phyloP scores from a whole-genome alignment of 2,113 vertebrate species.

The Regulus satrapa region DNA sequence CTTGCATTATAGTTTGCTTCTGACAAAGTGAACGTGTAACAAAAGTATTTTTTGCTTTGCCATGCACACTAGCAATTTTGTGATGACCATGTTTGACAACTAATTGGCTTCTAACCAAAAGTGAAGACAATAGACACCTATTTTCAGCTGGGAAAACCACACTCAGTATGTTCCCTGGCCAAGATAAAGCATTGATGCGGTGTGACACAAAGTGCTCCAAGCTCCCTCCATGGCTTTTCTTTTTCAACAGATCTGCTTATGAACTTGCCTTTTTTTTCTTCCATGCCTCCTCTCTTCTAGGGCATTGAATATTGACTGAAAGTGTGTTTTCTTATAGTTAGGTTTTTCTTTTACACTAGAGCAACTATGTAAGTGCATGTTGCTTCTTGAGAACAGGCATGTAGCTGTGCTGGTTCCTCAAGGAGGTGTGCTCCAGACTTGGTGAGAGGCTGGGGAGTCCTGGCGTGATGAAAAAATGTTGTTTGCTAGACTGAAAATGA shows the following conservation, averaged over 20 bases:
- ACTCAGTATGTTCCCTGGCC: background rate
- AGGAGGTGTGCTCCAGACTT: background rate
- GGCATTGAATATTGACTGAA: background rate
- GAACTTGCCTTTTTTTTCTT: background rate
- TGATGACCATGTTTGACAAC: background rate
- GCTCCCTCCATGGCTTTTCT: background rate
- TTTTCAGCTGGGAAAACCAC: slow-evolving; percentile 48
- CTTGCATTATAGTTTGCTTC: background rate
- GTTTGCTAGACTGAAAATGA: background rate
- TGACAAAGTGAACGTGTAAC: background rate
- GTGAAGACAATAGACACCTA: slow-evolving; percentile 9
- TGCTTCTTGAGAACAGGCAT: background rate
- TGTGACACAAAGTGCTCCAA: background rate
- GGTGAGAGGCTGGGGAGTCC: background rate
- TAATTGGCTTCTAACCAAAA: slow-evolving; percentile 4
- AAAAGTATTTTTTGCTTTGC: background rate
- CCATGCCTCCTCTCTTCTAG: background rate
- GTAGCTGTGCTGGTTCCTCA: background rate
- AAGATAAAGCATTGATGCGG: background rate
- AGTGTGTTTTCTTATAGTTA: background rate
- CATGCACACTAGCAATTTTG: background rate
- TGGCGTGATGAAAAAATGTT: background rate
- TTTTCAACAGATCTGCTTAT: background rate
- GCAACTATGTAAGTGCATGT: background rate
- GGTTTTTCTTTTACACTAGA: background rate